Evolutionary conservation across 2,113 vertebrate species (phyloP), one percentile per base, ranked within the genome.

Genomic region (Pachyramphus minor): DNA sequence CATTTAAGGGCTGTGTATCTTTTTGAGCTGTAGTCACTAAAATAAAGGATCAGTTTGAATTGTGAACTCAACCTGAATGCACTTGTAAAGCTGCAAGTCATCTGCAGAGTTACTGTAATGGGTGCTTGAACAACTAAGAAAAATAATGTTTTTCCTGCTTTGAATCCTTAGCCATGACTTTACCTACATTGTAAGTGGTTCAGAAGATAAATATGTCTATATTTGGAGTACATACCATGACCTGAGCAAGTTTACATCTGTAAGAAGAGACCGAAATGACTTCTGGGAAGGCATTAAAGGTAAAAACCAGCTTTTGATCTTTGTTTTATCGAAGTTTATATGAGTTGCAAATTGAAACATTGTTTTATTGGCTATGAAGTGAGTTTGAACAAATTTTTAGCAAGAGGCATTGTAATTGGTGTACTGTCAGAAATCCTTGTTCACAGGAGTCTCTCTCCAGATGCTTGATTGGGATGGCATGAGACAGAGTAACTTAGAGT

Each of bases 221-320:
- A 99, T 99, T 96, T 99, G 99, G 99, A 99, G 99, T 97, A 99
- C 99, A 5, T 99, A 99, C 97, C 99, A 99, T 52, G 99, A 99
- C 97, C 94, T 99, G 94, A 99, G 99, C 98, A 99, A 99, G 93
- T 99, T 99, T 98, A 99, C 99, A 33, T 99, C 99, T 24, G 99
- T 99, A 79, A 98, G 99, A 81, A 98, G 99, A 95, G 99, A 99
- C 95, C 98, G 99, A 93, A 99, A 99, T 97, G 99, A 99, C 97
- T 99, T 99, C 98, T 99, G 99, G 99, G 99, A 99, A 98, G 99
- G 99, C 55, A 99, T 99, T 97, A 99, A 99, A 99, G 99, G 99
- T 99, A 98, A 97, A 75, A 60, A 33, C 0, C 31, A 74, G 7
- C 27, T 74, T 52, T 20, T 71, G 6, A 12, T 45, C 19, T 73